A percentile compares a stretch with the other conserved stretches of the same genome.
phyloP scores from a whole-genome alignment of 2,888 invertebrate species.

The Drosophila austrosaltans region DNA sequence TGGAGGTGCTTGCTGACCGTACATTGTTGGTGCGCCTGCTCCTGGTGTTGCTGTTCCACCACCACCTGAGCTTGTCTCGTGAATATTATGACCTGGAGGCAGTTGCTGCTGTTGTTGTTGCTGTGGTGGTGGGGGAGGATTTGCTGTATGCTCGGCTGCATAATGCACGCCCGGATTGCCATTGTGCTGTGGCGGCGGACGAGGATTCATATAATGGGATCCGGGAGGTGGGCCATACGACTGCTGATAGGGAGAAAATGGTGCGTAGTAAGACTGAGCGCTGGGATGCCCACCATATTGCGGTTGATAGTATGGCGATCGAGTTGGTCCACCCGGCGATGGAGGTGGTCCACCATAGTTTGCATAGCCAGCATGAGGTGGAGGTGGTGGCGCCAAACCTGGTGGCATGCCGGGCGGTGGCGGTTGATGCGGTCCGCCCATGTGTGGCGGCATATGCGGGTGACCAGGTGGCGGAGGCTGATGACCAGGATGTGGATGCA shows the following conservation, averaged over 20 bases:
- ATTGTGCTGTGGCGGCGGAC: slow-evolving; percentile 77
- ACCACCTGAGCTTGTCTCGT: slow-evolving; percentile 56
- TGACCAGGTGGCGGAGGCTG: slow-evolving; percentile 75
- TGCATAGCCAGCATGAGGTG: slow-evolving; percentile 80
- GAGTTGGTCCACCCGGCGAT: slow-evolving; percentile 76
- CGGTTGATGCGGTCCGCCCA: slow-evolving; percentile 79
- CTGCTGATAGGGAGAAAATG: slow-evolving; percentile 83
- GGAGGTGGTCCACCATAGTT: slow-evolving; percentile 80
- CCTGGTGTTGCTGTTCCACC: slow-evolving; percentile 35
- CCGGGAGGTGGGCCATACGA: slow-evolving; percentile 81
- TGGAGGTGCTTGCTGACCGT: slow-evolving; percentile 47
- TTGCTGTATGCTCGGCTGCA: slow-evolving; percentile 44
- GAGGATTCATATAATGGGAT: slow-evolving; percentile 80
- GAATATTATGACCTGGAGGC: slow-evolving; percentile 59
- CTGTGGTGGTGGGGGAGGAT: slow-evolving; percentile 56
- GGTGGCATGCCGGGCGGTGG: slow-evolving; percentile 81
- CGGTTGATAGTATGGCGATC: slow-evolving; percentile 83
- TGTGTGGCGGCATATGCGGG: slow-evolving; percentile 80
- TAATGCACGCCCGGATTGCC: slow-evolving; percentile 55
- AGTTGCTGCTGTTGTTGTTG: slow-evolving; percentile 42
- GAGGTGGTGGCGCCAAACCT: slow-evolving; percentile 74
- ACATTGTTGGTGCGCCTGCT: slow-evolving; percentile 32
- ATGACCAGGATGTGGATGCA: slow-evolving; percentile 71
- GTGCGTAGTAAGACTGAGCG: slow-evolving; percentile 82
- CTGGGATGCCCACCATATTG: slow-evolving; percentile 83